These are phyloP conservation scores for Timema cristinae DNA, from an alignment of 2,888 invertebrate genomes.

Conservation along the genomic window DNA sequence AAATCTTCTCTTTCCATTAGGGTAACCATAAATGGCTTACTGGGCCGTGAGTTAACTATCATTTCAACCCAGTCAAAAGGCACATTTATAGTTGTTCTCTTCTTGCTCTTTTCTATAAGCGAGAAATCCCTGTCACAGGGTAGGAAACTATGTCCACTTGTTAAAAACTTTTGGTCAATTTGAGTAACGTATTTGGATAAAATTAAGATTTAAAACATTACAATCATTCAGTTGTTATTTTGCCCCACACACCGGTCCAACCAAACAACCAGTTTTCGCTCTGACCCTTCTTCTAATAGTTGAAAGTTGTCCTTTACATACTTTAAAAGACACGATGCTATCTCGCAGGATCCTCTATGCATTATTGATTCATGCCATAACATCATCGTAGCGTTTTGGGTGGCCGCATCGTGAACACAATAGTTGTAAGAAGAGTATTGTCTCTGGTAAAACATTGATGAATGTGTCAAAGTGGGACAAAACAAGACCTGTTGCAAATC, in stretches of 20 bases:
- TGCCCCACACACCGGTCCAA: constrained; percentile 3
- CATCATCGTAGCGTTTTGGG: too few relatives aligned
- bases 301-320: neutral
- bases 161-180: neutral
- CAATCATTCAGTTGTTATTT: neutral
- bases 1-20: neutral
- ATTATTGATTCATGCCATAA: neutral
- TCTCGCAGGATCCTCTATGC: neutral
- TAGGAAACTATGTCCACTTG: neutral
- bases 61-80: neutral
- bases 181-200: neutral
- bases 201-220: neutral
- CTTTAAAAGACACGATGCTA: neutral
- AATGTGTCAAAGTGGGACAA: constrained; percentile 16
- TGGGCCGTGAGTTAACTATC: neutral
- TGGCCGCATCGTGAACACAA: too few relatives aligned
- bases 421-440: too few relatives aligned
- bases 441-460: constrained; percentile 6
- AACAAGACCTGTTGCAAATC: too few relatives aligned
- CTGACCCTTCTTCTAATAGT: neutral
- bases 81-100: neutral
- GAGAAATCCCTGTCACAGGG: neutral
- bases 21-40: neutral
- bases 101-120: neutral
- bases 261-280: constrained; percentile 1